Percentiles rank a stretch among this genome's conserved stretches.
Evolutionary conservation across 2,113 vertebrate species (phyloP).

Genomic region (Coregonus clupeaformis): DNA sequence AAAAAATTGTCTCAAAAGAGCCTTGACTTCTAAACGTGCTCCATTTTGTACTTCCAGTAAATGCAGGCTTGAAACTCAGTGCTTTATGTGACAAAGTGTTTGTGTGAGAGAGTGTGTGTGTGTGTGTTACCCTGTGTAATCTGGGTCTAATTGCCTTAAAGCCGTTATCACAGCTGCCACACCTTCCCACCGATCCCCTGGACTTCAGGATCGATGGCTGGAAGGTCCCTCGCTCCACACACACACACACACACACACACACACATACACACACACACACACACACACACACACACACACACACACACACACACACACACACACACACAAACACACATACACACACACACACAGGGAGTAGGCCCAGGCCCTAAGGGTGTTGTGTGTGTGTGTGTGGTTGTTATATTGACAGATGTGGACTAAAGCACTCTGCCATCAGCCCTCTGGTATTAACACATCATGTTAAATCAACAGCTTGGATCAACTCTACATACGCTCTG

Average conservation of each 20-base stretch:
- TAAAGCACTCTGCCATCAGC: neutral
- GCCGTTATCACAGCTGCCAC: neutral
- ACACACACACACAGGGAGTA: constrained; percentile 6
- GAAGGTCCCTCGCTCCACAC: neutral
- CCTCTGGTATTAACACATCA: neutral
- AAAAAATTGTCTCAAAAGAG: too few relatives aligned
- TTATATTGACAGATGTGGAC: neutral
- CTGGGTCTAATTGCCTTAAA: neutral
- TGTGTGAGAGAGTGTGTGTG: constrained; percentile 10
- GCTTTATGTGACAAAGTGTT: neutral
- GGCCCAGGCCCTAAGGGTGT: neutral
- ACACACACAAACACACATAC: constrained; percentile 15
- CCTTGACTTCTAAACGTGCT: too few relatives aligned
- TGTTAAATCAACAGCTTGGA: neutral
- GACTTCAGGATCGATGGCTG: neutral
- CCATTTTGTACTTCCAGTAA: too few relatives aligned
- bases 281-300: constrained; percentile 29
- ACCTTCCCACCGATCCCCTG: neutral
- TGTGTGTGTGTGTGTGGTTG: neutral
- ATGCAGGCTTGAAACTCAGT: too few relatives aligned
- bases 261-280: neutral
- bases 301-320: constrained; percentile 19
- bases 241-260: constrained; percentile 3
- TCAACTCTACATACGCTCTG: too few relatives aligned
- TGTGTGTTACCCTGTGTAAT: constrained; percentile 7